Evolutionary conservation across 2,113 vertebrate species (phyloP), one percentile per base, ranked within the genome.

Genomic region (Datnioides undecimradiatus): DNA sequence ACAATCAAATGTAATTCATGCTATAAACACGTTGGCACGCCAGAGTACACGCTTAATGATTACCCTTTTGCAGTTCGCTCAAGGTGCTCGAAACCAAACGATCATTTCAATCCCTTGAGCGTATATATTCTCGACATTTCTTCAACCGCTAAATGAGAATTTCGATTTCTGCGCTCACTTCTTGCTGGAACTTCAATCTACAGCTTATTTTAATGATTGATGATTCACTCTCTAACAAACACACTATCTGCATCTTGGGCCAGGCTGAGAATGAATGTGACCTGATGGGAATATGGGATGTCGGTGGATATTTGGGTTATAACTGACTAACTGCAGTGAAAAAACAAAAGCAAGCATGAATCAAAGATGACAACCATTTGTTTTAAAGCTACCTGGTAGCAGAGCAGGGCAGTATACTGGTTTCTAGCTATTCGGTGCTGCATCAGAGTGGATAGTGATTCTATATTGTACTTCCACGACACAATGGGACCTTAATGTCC

Each of bases 1-100:
- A 81, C 70, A 74, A 60, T 87, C 54, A 89, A 66, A 74, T 72
- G n/a, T 81, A 77, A 87, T 83, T 71, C 54, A 80, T 38, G 60
- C 68, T 72, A 58, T 76, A 71, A 76, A 82, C 73, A 85, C n/a
- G 23, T 19, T 63, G 64, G 52, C 76, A 68, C 62, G 65, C 57
- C 71, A 51, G 62, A 45, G 17, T 60, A 63, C 54, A 52, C 29
- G 4, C 54, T 67, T 63, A 80, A 62, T 71, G 54, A 86, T 79
- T 33, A 48, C 59, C 31, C 67, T 63, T 75, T 55, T 36, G 68
- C 67, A 13, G 23, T 41, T 85, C 38, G 46, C 45, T 59, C 40
- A 23, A 60, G 70, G 14, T 5, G 16, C 40, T 27, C 25, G 16
- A 74, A 59, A 38, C 58, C 43, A 55, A 75, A 76, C 38, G 13